These are phyloP conservation scores for Ophioderma brevispina DNA, from an alignment of 35 echinoderm and acorn worm genomes.

Conservation along the genomic window DNA sequence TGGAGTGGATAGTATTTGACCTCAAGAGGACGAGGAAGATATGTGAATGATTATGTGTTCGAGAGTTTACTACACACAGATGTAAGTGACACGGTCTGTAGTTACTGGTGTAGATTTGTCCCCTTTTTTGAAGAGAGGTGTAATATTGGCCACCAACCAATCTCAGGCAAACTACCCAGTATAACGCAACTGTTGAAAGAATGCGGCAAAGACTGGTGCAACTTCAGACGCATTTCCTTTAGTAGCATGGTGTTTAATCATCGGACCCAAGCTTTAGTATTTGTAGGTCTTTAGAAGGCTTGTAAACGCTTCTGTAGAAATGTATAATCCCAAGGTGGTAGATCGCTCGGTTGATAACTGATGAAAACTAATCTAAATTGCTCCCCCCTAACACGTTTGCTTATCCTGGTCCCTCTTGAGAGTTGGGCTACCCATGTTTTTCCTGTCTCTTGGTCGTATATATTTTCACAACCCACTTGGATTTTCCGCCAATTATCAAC, in stretches of 20 bases:
- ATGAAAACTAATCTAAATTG: slow-evolving; percentile 21
- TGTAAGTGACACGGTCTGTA: slow-evolving; percentile 3
- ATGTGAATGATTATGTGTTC: slow-evolving; percentile 16
- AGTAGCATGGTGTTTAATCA: background rate
- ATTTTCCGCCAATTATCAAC: slow-evolving; percentile 13
- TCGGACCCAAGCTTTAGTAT: slow-evolving; percentile 14
- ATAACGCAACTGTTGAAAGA: slow-evolving; percentile 1
- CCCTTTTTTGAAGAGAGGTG: slow-evolving; percentile 3
- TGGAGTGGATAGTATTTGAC: background rate
- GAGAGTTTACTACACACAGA: no score
- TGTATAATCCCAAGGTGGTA: background rate
- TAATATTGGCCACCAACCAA: slow-evolving; percentile 9
- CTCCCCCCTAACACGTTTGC: background rate
- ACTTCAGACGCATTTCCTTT: slow-evolving; percentile 14
- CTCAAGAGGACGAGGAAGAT: slow-evolving; percentile 27
- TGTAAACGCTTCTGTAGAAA: background rate
- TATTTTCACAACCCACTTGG: slow-evolving; percentile 21
- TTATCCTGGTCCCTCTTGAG: background rate
- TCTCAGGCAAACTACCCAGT: background rate
- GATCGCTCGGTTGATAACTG: background rate
- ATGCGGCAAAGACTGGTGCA: background rate
- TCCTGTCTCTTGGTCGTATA: background rate
- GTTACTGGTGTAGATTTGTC: background rate
- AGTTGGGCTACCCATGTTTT: background rate
- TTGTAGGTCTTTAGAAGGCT: background rate